Conservation (phyloP, 2,113 vertebrate species). For the Onychostruthus taczanowskii region DNA sequence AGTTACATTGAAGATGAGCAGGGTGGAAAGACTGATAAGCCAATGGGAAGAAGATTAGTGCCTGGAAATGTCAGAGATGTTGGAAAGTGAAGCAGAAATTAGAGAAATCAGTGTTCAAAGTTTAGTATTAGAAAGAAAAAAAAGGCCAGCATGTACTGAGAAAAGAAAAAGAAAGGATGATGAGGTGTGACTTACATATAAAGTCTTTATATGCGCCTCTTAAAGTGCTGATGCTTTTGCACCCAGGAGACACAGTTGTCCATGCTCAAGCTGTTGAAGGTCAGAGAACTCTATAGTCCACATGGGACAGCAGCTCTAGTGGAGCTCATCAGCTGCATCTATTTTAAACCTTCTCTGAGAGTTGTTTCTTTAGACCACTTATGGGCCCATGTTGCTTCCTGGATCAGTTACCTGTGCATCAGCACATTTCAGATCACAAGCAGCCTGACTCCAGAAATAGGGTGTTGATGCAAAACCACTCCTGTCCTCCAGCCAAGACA, state of each 20-base stretch:
- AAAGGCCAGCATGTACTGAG: neutral
- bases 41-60: neutral
- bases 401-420: neutral
- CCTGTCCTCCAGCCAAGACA: neutral
- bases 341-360: neutral
- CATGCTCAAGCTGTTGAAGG: neutral
- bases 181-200: neutral
- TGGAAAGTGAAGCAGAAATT: neutral
- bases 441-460: neutral
- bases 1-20: conserved; percentile 49
- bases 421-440: neutral
- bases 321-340: neutral
- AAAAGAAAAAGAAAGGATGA: neutral
- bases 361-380: neutral
- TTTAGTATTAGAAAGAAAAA: neutral
- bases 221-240: neutral
- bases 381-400: neutral
- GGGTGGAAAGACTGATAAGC: neutral
- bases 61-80: neutral
- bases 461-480: neutral
- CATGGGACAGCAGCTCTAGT: neutral
- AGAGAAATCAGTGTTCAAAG: neutral
- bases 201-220: neutral
- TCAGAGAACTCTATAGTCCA: neutral
- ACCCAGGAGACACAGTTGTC: neutral